Conservation (phyloP, 2,888 invertebrate species). For the Papilio protenor region DNA sequence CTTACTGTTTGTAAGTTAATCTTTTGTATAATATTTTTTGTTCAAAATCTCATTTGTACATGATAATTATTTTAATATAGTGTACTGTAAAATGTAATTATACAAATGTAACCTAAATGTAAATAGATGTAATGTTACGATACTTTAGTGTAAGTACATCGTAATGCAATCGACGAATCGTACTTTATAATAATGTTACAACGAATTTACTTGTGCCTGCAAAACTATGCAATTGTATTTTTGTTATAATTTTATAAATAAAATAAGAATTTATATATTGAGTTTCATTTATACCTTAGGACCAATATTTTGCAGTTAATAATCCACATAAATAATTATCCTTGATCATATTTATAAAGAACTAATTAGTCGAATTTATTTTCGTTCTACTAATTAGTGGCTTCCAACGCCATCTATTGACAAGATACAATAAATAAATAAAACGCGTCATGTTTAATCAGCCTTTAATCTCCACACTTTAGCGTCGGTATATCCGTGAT, state of each 20-base stretch:
- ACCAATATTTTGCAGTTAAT: too few relatives aligned
- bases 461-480: not conserved
- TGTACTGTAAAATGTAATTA: constrained; percentile 26
- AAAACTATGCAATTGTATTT: constrained; percentile 10
- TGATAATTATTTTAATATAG: constrained; percentile 42
- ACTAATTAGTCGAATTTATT: too few relatives aligned
- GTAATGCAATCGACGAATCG: not conserved
- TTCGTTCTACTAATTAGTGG: not conserved
- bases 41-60: constrained; percentile 36
- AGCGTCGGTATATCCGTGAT: constrained; percentile 52
- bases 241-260: constrained; percentile 9
- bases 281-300: not conserved
- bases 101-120: constrained; percentile 27
- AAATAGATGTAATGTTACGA: constrained; percentile 27
- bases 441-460: not conserved
- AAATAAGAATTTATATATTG: not conserved
- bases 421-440: not conserved
- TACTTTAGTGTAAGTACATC: constrained; percentile 2
- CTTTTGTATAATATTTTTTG: constrained; percentile 32
- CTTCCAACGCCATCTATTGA: too few relatives aligned
- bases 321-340: too few relatives aligned
- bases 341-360: too few relatives aligned
- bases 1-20: not conserved
- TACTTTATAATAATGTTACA: not conserved
- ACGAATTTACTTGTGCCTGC: constrained; percentile 22